These are phyloP conservation scores for Antheraea yamamai DNA, from an alignment of 2,888 invertebrate species.

Conservation along the genomic window DNA sequence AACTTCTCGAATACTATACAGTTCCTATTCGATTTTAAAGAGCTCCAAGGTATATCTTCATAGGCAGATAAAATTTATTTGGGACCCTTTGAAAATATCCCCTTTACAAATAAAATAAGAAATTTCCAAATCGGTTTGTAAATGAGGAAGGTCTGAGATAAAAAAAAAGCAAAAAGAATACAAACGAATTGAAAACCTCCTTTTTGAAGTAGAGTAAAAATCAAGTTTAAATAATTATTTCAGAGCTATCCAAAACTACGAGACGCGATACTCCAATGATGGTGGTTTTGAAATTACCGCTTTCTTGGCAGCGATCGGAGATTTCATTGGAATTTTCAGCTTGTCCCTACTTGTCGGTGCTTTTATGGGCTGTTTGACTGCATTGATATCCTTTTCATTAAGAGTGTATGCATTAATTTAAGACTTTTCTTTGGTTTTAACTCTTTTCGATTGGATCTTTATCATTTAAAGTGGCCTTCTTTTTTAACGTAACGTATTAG, in stretches of 20 bases:
- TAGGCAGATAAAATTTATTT: too few species aligned
- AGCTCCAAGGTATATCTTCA: too few species aligned
- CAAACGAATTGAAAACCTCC: too few species aligned
- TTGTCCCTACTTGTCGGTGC: conserved; percentile 96
- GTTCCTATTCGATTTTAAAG: too few species aligned
- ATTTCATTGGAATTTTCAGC: conserved; percentile 96
- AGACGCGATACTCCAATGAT: conserved; percentile 90
- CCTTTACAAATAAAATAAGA: too few species aligned
- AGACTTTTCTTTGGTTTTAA: neutral
- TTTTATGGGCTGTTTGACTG: conserved; percentile 95
- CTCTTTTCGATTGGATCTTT: neutral
- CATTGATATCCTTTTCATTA: conserved; percentile 92
- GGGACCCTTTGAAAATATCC: too few species aligned
- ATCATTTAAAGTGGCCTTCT: neutral
- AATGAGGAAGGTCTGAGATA: too few species aligned
- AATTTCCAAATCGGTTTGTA: too few species aligned
- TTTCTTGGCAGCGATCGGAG: conserved; percentile 93
- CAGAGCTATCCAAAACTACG: conserved; percentile 94
- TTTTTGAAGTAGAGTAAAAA: neutral
- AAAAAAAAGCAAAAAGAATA: too few species aligned
- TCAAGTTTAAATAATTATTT: conserved; percentile 13
- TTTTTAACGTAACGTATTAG: neutral
- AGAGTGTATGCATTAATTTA: neutral
- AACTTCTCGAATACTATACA: too few species aligned
- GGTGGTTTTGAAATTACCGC: conserved; percentile 94